phyloP scores from a whole-genome alignment of 2,888 invertebrate genomes.

The Macroteleia sp. region DNA sequence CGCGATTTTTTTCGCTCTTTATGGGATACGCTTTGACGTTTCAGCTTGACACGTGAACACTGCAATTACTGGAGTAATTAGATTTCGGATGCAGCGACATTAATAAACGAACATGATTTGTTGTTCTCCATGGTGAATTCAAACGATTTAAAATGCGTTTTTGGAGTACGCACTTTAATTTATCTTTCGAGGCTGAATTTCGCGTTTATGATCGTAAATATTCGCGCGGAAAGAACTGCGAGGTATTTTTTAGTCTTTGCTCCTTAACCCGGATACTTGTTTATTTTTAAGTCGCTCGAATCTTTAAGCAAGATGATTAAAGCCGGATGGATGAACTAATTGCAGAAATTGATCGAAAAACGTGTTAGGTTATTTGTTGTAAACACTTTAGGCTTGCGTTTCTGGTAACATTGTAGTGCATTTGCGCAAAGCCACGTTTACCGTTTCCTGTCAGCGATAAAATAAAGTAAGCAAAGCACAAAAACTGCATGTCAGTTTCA shows the following conservation, averaged over 20 bases:
- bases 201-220: slow-evolving; percentile 12
- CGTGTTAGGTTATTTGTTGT: not conserved
- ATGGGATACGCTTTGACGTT: slow-evolving; percentile 1
- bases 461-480: too few species aligned
- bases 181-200: slow-evolving; percentile 1
- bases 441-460: too few species aligned
- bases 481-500: too few species aligned
- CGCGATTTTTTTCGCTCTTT: slow-evolving; percentile 18
- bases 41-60: not conserved
- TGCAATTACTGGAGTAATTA: slow-evolving; percentile 27
- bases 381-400: too few species aligned
- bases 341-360: not conserved
- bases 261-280: not conserved
- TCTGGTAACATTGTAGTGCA: not conserved
- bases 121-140: not conserved
- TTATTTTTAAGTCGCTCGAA: not conserved
- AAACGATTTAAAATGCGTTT: slow-evolving; percentile 6
- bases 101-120: slow-evolving; percentile 14
- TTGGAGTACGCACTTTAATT: slow-evolving; percentile 2
- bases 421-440: too few species aligned
- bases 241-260: not conserved
- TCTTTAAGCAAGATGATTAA: not conserved
- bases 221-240: not conserved
- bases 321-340: not conserved
- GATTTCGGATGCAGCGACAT: slow-evolving; percentile 1